Conservation (phyloP, 2,888 invertebrate species). For the Zygaena filipendulae region DNA sequence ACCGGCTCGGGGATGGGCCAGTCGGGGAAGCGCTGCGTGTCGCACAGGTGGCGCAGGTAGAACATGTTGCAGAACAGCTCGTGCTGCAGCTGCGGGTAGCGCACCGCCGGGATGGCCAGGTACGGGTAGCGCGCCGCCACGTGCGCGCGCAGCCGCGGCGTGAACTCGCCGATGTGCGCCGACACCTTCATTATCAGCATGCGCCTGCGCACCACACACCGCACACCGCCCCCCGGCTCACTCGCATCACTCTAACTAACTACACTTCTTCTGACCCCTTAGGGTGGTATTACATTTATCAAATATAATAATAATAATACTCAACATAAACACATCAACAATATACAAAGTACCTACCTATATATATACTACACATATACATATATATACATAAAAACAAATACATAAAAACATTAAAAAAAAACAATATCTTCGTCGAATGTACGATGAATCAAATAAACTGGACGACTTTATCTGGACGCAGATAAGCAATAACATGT, state of each 20-base stretch:
- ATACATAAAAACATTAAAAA: too few species aligned
- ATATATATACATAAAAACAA: too few species aligned
- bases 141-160: constrained; percentile 93
- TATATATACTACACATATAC: not conserved
- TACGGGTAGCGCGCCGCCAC: constrained; percentile 95
- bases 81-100: constrained; percentile 93
- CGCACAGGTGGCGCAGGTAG: constrained; percentile 96
- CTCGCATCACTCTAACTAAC: too few species aligned
- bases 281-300: too few species aligned
- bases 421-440: too few species aligned
- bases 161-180: constrained; percentile 97
- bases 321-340: too few species aligned
- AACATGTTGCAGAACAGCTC: constrained; percentile 99
- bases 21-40: constrained; percentile 88
- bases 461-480: too few species aligned
- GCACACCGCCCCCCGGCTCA: too few species aligned
- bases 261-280: too few species aligned
- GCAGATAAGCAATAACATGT: too few species aligned
- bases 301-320: too few species aligned
- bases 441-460: too few species aligned
- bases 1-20: constrained; percentile 98
- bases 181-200: constrained; percentile 97
- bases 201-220: constrained; percentile 63
- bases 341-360: not conserved
- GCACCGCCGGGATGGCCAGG: constrained; percentile 92